A percentile compares a stretch with the other conserved stretches of the same genome.
These are phyloP conservation scores for Agonopterix subpropinquella DNA, from an alignment of 2,888 invertebrate species.

Conservation along the genomic window DNA sequence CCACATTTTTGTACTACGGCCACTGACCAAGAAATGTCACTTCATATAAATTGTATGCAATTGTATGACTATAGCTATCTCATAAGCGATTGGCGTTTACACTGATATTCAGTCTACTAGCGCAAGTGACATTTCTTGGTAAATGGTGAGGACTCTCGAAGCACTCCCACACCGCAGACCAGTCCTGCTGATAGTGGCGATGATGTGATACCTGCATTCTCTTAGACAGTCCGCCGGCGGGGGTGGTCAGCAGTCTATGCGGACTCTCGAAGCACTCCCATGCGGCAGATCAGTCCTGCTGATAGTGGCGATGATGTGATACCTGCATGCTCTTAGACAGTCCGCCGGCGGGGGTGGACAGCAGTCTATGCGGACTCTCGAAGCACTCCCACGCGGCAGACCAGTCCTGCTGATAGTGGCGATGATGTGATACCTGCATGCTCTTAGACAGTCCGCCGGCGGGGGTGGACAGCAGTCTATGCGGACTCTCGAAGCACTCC, in stretches of 20 bases:
- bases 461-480: slow-evolving; percentile 79
- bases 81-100: no score
- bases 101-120: no score
- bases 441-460: slow-evolving; percentile 72
- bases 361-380: slow-evolving; percentile 85
- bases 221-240: slow-evolving; percentile 63
- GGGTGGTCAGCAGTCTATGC: slow-evolving; percentile 80
- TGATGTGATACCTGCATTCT: slow-evolving; percentile 78
- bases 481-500: slow-evolving; percentile 90
- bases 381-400: slow-evolving; percentile 90
- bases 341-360: slow-evolving; percentile 63
- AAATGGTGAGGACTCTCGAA: slow-evolving; percentile 46
- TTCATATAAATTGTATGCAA: no score
- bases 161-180: slow-evolving; percentile 90
- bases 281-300: slow-evolving; percentile 89
- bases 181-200: slow-evolving; percentile 79
- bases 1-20: no score
- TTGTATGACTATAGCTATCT: no score
- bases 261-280: slow-evolving; percentile 92
- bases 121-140: no score
- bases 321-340: slow-evolving; percentile 82
- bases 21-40: no score
- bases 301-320: slow-evolving; percentile 40
- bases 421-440: slow-evolving; percentile 70
- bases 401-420: slow-evolving; percentile 83